A percentile compares a stretch with the other conserved stretches of the same genome.
These are phyloP conservation scores for Pseudotriccus pelzelni DNA, from an alignment of 2,797 vertebrate genomes.

Conservation along the genomic window DNA sequence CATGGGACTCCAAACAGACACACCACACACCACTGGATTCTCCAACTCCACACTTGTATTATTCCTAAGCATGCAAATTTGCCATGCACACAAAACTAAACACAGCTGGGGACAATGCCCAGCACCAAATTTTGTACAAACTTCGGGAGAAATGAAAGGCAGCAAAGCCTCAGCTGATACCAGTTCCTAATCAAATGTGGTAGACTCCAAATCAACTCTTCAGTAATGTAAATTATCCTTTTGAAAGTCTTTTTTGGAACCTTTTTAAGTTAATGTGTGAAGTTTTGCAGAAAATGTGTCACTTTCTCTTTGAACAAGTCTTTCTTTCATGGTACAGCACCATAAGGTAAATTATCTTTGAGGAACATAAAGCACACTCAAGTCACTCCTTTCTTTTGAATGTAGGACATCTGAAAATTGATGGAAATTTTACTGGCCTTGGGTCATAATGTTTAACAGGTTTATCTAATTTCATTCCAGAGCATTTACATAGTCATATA, in stretches of 20 bases:
- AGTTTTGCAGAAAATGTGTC: conserved; percentile 58
- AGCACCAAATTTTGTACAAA: not conserved
- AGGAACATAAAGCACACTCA: conserved; percentile 54
- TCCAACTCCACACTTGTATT: not conserved
- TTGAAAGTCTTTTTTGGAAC: conserved; percentile 62
- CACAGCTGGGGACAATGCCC: not conserved
- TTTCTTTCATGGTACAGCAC: conserved; percentile 62
- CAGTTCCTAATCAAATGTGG: conserved; percentile 56
- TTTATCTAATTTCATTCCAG: conserved; percentile 62
- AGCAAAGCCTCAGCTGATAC: not conserved
- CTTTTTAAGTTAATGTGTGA: conserved; percentile 63
- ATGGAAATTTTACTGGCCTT: conserved; percentile 61
- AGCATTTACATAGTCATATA: conserved; percentile 31
- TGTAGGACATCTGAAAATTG: conserved; percentile 59
- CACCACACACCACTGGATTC: not conserved
- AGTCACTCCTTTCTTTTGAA: conserved; percentile 55
- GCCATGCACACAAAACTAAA: not conserved
- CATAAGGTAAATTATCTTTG: conserved; percentile 69
- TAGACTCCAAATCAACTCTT: conserved; percentile 48
- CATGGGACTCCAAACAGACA: not conserved
- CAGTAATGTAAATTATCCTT: conserved; percentile 69
- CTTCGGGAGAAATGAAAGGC: conserved; percentile 16
- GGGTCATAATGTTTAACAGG: conserved; percentile 55
- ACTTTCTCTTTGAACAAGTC: conserved; percentile 66
- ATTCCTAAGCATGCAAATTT: not conserved